Base-by-base conservation (phyloP, 2,888 invertebrate genomes). In the Lumbricus terrestris region DNA sequence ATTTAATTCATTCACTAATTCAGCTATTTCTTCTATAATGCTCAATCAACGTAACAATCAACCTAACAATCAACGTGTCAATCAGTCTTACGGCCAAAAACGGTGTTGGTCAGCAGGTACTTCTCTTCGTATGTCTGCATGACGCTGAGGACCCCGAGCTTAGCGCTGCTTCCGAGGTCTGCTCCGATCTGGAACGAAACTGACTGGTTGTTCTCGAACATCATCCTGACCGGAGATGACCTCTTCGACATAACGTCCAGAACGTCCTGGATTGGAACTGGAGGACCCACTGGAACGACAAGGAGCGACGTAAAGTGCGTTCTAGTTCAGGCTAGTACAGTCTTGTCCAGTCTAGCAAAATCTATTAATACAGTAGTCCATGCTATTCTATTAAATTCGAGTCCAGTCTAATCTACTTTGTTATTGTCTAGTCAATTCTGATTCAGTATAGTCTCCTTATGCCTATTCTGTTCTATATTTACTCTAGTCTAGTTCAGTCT, bases 71-170 rank as follows among this genome's bases (percentile, higher is more conserved):
- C 47, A 23, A 47, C 23, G 3, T 1, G 23, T 47, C 23, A 20
- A 23, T 47, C 47, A 47, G n/a, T 69, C 69, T 69, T 42, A 90
- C 90, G 47, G 18, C 37, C 33, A 54, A 88, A 90, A 40, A 89
- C 29, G 20, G 88, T 69, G 88, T 90, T 38, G 29, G 47, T 82
- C 37, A 90, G 82, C 82, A 90, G 88, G 33, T 90, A 90, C 54
- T 90, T 90, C 42, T 90, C 88, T 23, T 90, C 88, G 88, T 90
- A 90, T 15, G 88, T 88, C 18, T 88, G 47, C n/a, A 90, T 29
- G 23, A 88, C 88, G 29, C 40, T 88, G 34, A 90, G 40, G 34
- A 88, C 23, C 35, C 88, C 88, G 54, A 90, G 83, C 33, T 47
- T n/a, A 8, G 88, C 90, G 13, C 20, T 85, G 23, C 85, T 85